Evolutionary conservation across 2,888 invertebrate genomes (phyloP).

Genomic region (Ptychoptera contaminata): DNA sequence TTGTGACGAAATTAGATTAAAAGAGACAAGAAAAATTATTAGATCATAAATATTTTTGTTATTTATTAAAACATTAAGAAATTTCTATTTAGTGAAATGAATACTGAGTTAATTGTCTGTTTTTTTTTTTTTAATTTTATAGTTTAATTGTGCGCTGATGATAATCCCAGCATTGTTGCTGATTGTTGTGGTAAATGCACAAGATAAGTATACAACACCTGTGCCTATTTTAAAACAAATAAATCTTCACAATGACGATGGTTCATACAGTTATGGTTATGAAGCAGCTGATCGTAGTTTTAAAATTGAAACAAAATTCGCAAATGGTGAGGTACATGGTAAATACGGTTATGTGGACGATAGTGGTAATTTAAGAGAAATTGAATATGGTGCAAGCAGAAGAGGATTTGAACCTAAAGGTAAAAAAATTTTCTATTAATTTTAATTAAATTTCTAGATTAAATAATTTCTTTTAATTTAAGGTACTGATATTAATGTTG

Average conservation of each 20-base stretch:
- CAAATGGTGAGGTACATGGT: conserved; percentile 69
- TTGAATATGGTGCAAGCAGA: conserved; percentile 72
- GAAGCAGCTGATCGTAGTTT: conserved; percentile 75
- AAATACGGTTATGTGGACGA: conserved; percentile 84
- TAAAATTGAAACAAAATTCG: conserved; percentile 76
- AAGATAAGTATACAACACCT: conserved; percentile 49
- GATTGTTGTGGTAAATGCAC: conserved; percentile 22
- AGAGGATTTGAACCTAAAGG: conserved; percentile 72
- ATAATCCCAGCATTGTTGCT: too few relatives aligned
- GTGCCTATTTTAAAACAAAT: conserved; percentile 71
- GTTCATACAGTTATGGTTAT: conserved; percentile 77
- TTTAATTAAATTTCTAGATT: not conserved
- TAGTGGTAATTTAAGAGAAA: conserved; percentile 54
- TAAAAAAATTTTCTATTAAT: conserved; percentile 14
- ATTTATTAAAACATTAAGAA: too few relatives aligned
- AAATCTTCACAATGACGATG: conserved; percentile 73
- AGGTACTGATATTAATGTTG: conserved; percentile 58
- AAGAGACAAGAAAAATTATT: too few relatives aligned
- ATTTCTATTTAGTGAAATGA: too few relatives aligned
- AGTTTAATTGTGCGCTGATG: too few relatives aligned
- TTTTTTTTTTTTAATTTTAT: too few relatives aligned
- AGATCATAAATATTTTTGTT: too few relatives aligned
- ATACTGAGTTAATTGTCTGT: too few relatives aligned
- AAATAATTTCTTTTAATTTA: conserved; percentile 14
- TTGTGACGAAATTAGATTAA: too few relatives aligned